Conservation (phyloP, 2,113 vertebrate genomes). For the Dipodomys merriami region DNA sequence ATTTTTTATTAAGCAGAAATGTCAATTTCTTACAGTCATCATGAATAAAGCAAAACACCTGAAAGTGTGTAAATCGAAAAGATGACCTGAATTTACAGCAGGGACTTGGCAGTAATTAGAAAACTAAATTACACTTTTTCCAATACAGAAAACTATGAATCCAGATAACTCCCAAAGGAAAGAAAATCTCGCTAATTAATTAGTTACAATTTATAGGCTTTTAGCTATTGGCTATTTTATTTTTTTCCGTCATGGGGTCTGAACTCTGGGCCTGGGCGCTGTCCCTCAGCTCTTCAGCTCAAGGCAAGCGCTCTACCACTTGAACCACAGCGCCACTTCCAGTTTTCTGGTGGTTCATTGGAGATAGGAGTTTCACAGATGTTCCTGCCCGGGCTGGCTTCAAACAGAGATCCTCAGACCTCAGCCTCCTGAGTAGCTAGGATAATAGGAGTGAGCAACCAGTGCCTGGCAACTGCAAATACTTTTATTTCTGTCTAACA, state of each 20-base stretch:
- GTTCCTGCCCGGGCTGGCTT: no score
- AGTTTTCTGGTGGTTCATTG: no score
- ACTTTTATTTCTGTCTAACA: no score
- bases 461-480: no score
- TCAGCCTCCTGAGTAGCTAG: no score
- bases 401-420: no score
- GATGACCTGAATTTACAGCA: background rate
- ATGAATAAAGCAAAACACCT: conserved; percentile 29
- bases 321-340: no score
- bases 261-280: no score
- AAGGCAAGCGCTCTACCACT: no score
- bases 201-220: background rate
- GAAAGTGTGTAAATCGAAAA: conserved; percentile 16
- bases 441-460: no score
- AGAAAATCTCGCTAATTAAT: background rate
- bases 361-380: no score
- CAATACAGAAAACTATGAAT: conserved; percentile 6
- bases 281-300: no score
- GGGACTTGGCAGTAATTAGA: conserved; percentile 9
- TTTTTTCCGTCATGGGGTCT: background rate
- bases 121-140: background rate
- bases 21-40: conserved; percentile 14
- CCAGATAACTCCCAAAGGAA: conserved; percentile 9
- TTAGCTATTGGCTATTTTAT: background rate
- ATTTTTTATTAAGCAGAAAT: conserved; percentile 46